phyloP scores from a whole-genome alignment of 1,140 invertebrate species.

The Drosophila ogumai region DNA sequence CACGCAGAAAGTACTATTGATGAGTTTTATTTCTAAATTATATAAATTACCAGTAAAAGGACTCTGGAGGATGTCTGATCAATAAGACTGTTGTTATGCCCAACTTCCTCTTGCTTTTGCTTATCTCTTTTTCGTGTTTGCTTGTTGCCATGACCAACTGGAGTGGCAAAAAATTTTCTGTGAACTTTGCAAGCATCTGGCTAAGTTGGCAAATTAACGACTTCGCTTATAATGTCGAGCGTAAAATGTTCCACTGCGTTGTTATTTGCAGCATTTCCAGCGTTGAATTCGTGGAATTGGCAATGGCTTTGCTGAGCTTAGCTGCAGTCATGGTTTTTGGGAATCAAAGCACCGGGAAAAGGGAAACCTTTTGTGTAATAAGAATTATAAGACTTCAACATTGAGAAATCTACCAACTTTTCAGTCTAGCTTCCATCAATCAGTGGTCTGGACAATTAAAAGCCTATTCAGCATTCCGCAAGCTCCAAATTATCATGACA shows the following conservation, averaged over 20 bases:
- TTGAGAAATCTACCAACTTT: too few relatives aligned
- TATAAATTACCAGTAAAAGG: background rate
- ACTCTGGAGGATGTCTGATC: background rate
- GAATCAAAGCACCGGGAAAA: background rate
- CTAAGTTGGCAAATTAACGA: constrained; percentile 50
- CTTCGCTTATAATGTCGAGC: constrained; percentile 46
- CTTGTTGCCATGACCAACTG: constrained; percentile 20
- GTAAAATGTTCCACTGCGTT: constrained; percentile 10
- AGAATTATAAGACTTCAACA: background rate
- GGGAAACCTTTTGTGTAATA: background rate
- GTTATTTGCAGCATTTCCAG: background rate
- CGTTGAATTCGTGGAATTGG: background rate
- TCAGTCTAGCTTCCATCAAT: background rate
- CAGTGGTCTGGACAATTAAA: constrained; percentile 35
- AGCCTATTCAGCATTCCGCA: constrained; percentile 15
- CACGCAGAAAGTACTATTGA: too few relatives aligned
- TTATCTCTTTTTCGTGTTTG: background rate
- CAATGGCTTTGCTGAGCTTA: background rate
- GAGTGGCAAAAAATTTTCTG: constrained; percentile 5
- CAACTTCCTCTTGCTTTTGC: background rate
- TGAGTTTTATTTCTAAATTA: background rate
- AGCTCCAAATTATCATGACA: constrained; percentile 29
- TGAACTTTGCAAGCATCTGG: constrained; percentile 27
- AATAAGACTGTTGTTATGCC: background rate
- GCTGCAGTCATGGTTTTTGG: background rate